A percentile compares a stretch with the other conserved stretches of the same genome.
Conservation (phyloP, 2,888 invertebrate genomes). For the Drosophila barbarae region DNA sequence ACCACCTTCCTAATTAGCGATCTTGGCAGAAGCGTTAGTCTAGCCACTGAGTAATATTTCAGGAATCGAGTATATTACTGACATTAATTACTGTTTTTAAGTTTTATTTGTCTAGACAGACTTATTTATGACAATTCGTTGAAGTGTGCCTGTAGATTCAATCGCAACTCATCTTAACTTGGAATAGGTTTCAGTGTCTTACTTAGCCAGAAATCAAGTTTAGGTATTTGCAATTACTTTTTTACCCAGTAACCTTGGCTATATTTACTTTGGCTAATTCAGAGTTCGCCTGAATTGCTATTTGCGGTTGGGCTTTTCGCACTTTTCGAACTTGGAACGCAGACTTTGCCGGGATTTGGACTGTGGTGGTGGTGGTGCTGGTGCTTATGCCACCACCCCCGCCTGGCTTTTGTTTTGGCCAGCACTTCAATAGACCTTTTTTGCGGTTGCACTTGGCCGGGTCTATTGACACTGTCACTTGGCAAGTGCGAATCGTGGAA, state of each 20-base stretch:
- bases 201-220: background rate
- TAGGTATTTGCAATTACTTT: background rate
- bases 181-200: background rate
- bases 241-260: conserved; percentile 11
- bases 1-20: conserved; percentile 10
- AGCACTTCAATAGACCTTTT: conserved; percentile 4
- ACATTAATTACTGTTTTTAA: background rate
- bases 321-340: conserved; percentile 17
- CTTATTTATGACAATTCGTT: background rate
- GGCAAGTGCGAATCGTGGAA: conserved; percentile 45
- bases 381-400: background rate
- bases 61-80: background rate
- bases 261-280: conserved; percentile 19
- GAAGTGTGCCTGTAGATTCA: background rate
- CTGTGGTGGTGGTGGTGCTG: background rate
- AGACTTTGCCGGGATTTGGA: background rate
- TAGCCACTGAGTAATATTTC: background rate
- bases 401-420: conserved; percentile 12
- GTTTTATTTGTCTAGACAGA: background rate
- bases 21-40: conserved; percentile 1
- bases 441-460: conserved; percentile 32
- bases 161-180: background rate
- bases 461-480: conserved; percentile 56
- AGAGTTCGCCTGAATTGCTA: conserved; percentile 7
- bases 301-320: conserved; percentile 28